A percentile compares a stretch with the other conserved stretches of the same genome.
Evolutionary conservation across 2,888 invertebrate species (phyloP).

Genomic region (Acholoe squamosa): DNA sequence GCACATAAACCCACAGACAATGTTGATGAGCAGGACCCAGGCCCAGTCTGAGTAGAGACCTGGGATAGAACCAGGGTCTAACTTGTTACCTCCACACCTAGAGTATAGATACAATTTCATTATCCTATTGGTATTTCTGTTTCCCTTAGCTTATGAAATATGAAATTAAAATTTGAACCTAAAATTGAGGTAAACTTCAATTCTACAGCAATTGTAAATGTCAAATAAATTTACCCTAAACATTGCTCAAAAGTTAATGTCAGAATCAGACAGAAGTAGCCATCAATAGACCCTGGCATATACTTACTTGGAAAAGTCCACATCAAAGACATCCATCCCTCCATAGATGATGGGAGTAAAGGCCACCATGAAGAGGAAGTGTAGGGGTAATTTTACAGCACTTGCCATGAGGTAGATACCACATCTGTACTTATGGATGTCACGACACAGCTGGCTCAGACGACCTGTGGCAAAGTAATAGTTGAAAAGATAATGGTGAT

Average conservation of each 20-base stretch:
- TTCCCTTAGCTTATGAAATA: no score
- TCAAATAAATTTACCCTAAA: no score
- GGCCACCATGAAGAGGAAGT: conserved; percentile 30
- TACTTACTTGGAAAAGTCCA: neutral
- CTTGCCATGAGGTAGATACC: conserved; percentile 3
- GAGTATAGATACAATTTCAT: no score
- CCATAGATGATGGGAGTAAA: neutral
- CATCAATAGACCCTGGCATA: no score
- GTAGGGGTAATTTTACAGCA: neutral
- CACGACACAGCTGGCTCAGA: neutral
- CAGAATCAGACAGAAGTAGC: no score
- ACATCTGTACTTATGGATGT: neutral
- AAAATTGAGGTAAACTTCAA: no score
- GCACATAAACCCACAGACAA: neutral
- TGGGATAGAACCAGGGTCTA: neutral
- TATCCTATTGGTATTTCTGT: no score
- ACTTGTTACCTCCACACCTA: neutral
- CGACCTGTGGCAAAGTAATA: neutral
- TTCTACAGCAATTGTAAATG: no score
- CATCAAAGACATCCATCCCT: neutral
- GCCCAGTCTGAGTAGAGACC: conserved; percentile 13
- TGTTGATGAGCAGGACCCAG: neutral
- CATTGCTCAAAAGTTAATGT: no score
- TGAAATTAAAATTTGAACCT: no score
- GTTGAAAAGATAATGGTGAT: no score